Evolutionary conservation across 1,140 invertebrate species (phyloP), one percentile per base, ranked within the genome.

Genomic region (Hormaphis cornu): DNA sequence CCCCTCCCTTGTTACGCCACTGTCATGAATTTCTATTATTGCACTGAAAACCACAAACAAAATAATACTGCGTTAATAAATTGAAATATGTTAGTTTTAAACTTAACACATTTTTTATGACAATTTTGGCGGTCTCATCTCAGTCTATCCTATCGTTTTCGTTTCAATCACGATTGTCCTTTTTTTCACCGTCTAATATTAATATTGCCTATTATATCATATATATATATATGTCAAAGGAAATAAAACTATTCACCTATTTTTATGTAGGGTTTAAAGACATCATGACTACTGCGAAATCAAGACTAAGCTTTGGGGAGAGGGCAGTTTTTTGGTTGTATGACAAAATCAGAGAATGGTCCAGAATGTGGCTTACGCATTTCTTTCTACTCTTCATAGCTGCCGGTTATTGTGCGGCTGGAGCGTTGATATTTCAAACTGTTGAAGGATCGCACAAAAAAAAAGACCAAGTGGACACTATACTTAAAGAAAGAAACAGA

Each of bases 331-430:
- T 86, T 74, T 90, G 88, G 83, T 77, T 89, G 53, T 89, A 90
- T 75, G 85, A 86, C 71, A 91, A 88, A 79, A 80, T 82, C 74
- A 86, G 86, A 76, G 79, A 83, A 14, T 86, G 86, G 81, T 92
- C 89, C 1, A 86, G 85, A 73, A 84, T 84, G 71, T 93, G 90
- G 89, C 92, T 93, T 77, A 92, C 90, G 9, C 91, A 94, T 79
- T 84, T 91, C 37, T 91, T 93, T 77, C 82, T 94, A 69, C 83
- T 88, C 72, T 74, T 89, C 63, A 84, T 92, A 72, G 83, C 93
- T 33, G 78, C 86, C 28, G 78, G 86, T 7, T 93, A 93, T 76
- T 92, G 86, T 72, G 78, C 88, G 26, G 83, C 87, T 1, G 91
- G 91, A 26, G 91, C 89, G 0, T 77, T 86, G 40, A 79, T 91